A percentile compares a stretch with the other conserved stretches of the same genome.
Evolutionary conservation across 1,140 invertebrate species (phyloP).

Genomic region (Lutraria rhynchaena): DNA sequence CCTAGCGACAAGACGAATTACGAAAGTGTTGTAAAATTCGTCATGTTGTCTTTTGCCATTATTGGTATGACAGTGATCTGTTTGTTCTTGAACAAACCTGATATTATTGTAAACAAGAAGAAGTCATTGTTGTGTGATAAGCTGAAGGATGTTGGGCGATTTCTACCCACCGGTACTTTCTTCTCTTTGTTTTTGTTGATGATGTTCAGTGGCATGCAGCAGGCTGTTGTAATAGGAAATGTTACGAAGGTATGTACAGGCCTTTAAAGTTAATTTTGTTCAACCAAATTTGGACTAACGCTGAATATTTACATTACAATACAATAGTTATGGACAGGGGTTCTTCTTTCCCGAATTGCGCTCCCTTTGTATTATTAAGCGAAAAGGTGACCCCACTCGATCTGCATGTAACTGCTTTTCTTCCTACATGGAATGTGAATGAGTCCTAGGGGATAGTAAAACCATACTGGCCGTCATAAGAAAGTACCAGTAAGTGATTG

Average conservation of each 20-base stretch:
- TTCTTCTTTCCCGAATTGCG: too few relatives aligned
- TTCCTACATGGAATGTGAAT: background rate
- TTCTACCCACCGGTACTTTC: conserved; percentile 63
- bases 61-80: conserved; percentile 65
- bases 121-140: conserved; percentile 62
- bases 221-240: conserved; percentile 68
- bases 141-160: conserved; percentile 59
- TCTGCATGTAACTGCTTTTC: background rate
- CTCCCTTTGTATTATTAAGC: too few relatives aligned
- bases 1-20: conserved; percentile 47
- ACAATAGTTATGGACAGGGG: too few relatives aligned
- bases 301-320: too few relatives aligned
- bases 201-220: conserved; percentile 71
- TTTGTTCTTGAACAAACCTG: conserved; percentile 68
- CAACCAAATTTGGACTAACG: too few relatives aligned
- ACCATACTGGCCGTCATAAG: too few relatives aligned
- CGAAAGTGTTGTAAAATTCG: conserved; percentile 64
- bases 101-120: conserved; percentile 68
- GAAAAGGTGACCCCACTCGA: background rate
- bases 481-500: too few relatives aligned
- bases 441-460: too few relatives aligned
- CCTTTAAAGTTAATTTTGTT: too few relatives aligned
- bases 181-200: conserved; percentile 64
- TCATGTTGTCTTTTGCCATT: conserved; percentile 63
- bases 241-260: conserved; percentile 69